Evolutionary conservation across 2,113 vertebrate species (phyloP).

Genomic region (Triplophysa tibetana): DNA sequence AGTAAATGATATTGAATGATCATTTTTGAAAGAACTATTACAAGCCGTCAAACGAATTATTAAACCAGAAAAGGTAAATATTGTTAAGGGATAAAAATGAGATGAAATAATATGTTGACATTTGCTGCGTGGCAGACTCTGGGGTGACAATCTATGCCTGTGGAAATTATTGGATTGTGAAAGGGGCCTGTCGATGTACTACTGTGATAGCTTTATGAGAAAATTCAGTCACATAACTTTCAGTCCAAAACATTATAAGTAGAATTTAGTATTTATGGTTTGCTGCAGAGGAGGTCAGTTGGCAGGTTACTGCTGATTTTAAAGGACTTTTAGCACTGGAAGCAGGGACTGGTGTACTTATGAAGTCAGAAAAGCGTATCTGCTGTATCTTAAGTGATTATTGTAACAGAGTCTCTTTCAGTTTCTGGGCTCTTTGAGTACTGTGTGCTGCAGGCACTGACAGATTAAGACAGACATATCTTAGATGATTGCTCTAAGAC

Average conservation of each 20-base stretch:
- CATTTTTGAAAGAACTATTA: not conserved
- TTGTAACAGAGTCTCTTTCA: slow-evolving; percentile 1
- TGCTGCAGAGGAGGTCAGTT: not conserved
- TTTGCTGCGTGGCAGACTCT: slow-evolving; percentile 1
- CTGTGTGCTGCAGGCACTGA: not conserved
- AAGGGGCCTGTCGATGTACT: not conserved
- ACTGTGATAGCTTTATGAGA: slow-evolving; percentile 6
- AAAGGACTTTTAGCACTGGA: not conserved
- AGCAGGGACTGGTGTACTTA: not conserved
- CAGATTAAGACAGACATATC: slow-evolving; percentile 25
- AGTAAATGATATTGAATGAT: too few species aligned
- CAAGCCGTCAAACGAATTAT: not conserved
- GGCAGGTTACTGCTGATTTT: not conserved
- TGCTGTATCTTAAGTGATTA: slow-evolving; percentile 22
- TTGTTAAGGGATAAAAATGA: not conserved
- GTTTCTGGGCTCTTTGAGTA: not conserved
- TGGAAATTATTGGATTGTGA: slow-evolving; percentile 30
- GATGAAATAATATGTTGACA: slow-evolving; percentile 16
- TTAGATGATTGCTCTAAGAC: slow-evolving; percentile 9
- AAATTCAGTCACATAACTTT: slow-evolving; percentile 11
- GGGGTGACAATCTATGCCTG: not conserved
- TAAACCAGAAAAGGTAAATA: slow-evolving; percentile 15
- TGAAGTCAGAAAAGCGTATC: not conserved
- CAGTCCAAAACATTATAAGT: not conserved
- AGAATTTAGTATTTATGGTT: not conserved